Base-by-base conservation (phyloP, 2,888 invertebrate genomes). In the Ophion costatus region DNA sequence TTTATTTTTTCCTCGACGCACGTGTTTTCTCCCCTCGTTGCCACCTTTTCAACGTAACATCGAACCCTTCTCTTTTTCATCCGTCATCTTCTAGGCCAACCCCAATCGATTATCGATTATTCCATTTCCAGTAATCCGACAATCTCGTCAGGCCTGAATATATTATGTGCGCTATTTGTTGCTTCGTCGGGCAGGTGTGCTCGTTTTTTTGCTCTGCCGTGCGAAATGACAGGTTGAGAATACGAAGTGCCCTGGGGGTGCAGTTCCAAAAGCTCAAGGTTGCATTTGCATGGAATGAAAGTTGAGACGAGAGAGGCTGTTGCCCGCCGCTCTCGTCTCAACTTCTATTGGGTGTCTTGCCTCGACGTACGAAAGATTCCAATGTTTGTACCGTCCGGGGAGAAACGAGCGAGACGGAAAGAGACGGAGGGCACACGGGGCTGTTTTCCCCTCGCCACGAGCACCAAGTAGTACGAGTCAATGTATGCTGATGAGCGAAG, bases 91-190 rank as follows among this genome's bases (percentile, higher is more conserved):
- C 24, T 6, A 29, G 61, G 70, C 7, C 29, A 56, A 67, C 20
- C 33, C 14, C 33, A 20, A 78, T 84, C 81, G 78, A 84, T 84
- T 70, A 77, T 82, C 74, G 78, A 84, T 84, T 82, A 75, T 82
- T 82, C 70, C 70, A 59, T 22, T 80, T 73, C 2, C 20, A 20
- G 38, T 63, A 69, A 84, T 76, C 59, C 70, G 24, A 22, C 56
- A 66, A 66, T 66, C 66, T 38, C 33, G 51, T 14, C 63, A 10
- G 24, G 24, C 73, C 74, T 81, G 57, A 77, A 84, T 70, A 66
- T 77, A 76, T 64, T 67, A 67, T 63, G 57, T n/a, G 33, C 33
- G 29, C 56, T 51, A 61, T 22, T 66, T 75, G 56, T 66, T 75
- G 75, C 64, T 75, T 33, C 56, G 56, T 33, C 64, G 24, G 22